These are phyloP conservation scores for Fistularia commersonii DNA, from an alignment of 2,797 vertebrate species.

Conservation along the genomic window DNA sequence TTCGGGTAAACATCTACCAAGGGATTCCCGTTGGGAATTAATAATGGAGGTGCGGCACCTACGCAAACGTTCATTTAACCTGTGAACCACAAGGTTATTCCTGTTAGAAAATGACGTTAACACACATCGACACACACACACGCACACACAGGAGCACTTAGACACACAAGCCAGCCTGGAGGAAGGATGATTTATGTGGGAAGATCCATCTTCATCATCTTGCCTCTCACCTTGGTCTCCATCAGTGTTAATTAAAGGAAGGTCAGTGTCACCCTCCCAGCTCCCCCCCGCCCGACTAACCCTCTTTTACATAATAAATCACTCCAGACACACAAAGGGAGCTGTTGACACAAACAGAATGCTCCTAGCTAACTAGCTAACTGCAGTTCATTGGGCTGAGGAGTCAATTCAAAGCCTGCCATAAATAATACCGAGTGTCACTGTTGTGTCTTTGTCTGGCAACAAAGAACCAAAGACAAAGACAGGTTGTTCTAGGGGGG, in stretches of 20 bases:
- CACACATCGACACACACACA: constrained; percentile 33
- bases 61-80: constrained; percentile 82
- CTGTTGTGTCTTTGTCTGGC: constrained; percentile 61
- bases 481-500: constrained; percentile 52
- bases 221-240: constrained; percentile 96
- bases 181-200: constrained; percentile 91
- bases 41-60: constrained; percentile 68
- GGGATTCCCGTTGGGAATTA: constrained; percentile 68
- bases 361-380: constrained; percentile 76
- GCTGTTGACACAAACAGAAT: constrained; percentile 82
- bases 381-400: constrained; percentile 59
- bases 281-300: constrained; percentile 83
- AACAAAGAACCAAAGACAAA: constrained; percentile 60
- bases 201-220: constrained; percentile 89
- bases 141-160: constrained; percentile 30
- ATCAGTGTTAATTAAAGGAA: constrained; percentile 99
- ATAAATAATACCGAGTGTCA: constrained; percentile 70
- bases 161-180: constrained; percentile 56
- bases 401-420: constrained; percentile 69
- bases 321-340: constrained; percentile 83
- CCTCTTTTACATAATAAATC: constrained; percentile 99
- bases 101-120: constrained; percentile 78
- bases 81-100: constrained; percentile 92
- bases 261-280: constrained; percentile 97
- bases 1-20: constrained; percentile 54